Percentiles rank a stretch among this genome's conserved stretches.
phyloP scores from a whole-genome alignment of 2,888 invertebrate species.

The Argyresthia albistria region DNA sequence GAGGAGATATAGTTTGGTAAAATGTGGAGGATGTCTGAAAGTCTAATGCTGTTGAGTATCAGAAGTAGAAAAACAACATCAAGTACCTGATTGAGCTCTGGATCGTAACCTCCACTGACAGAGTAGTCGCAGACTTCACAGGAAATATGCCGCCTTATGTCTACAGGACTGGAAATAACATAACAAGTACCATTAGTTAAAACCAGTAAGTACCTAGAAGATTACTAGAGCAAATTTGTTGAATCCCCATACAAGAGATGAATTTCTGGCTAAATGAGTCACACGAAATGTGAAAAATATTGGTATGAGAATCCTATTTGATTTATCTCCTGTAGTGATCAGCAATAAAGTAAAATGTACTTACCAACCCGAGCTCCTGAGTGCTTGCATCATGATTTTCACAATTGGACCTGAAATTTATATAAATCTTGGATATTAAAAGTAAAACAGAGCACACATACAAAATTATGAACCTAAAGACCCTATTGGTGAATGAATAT shows the following conservation, averaged over 20 bases:
- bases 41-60: too few relatives aligned
- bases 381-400: conserved; percentile 87
- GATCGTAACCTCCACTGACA: conserved; percentile 94
- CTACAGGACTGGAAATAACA: conserved; percentile 76
- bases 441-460: too few relatives aligned
- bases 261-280: too few relatives aligned
- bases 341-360: conserved; percentile 18
- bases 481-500: too few relatives aligned
- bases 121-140: conserved; percentile 90
- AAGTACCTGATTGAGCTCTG: conserved; percentile 79
- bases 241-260: background rate
- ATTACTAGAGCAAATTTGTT: background rate
- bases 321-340: too few relatives aligned
- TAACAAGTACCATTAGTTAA: background rate
- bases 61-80: too few relatives aligned
- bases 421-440: background rate
- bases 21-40: too few relatives aligned
- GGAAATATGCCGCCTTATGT: conserved; percentile 89
- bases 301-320: too few relatives aligned
- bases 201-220: background rate
- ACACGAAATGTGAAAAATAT: too few relatives aligned
- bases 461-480: too few relatives aligned
- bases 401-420: conserved; percentile 78
- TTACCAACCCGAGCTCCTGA: conserved; percentile 86
- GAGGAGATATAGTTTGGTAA: too few relatives aligned